Base-by-base conservation (phyloP, 2,113 vertebrate species). In the Proteles cristata region DNA sequence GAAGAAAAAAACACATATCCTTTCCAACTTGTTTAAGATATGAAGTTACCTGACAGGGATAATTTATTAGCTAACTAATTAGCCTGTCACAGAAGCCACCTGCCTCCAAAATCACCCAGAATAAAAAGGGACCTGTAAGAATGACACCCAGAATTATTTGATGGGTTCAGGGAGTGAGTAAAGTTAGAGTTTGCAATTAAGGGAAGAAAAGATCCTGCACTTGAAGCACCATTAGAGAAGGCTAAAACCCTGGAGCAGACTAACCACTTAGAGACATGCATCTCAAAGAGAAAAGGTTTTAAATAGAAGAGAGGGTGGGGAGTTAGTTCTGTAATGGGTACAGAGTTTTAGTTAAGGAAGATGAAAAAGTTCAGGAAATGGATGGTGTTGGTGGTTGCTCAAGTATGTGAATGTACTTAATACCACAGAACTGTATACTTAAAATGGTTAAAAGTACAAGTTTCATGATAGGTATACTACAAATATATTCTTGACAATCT, bases 1-100 rank as follows among this genome's bases (percentile, higher is more conserved):
- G 58, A 61, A 61, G 21, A 10, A 61, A 61, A 61, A 94, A 74
- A 85, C 55, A 45, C 4, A 81, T 19, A 28, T 31, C 11, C 19
- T 94, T 84, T 94, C 26, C 79, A 85, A 58, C 15, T 63, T 7
- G 0, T 48, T 55, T 48, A 92, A 50, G 33, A 48, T 63, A 66
- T 58, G 83, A 94, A 71, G 79, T 89, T 96, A 82, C 50, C 84
- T 48, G 21, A 74, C 65, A 80, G 73, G 6, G 53, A 66, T 50
- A 73, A 84, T 90, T 74, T 90, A 68, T 68, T 77, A 92, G 83
- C 69, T 58, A 94, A n/a, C 26, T 92, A 79, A 55, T 93, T 77
- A 85, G 10, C 26, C 77, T 92, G 84, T 94, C 77, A 79, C 21
- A 8, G 21, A 92, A 96, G 45, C 63, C 53, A 31, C 17, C 31